A percentile compares a stretch with the other conserved stretches of the same genome.
Conservation (phyloP, 2,797 vertebrate species). For the Malurus leucopterus region DNA sequence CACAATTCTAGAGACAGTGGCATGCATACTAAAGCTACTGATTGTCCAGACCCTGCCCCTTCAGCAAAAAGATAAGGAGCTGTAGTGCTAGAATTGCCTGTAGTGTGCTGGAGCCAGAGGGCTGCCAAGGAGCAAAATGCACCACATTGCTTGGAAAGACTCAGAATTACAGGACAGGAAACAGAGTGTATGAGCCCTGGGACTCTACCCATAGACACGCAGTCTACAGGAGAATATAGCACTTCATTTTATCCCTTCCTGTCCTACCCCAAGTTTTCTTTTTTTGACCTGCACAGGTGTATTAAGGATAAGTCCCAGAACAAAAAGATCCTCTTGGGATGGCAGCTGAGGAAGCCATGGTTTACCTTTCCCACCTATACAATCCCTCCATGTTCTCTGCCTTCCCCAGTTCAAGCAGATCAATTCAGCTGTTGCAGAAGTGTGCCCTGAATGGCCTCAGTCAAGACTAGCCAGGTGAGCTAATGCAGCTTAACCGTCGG, state of each 20-base stretch:
- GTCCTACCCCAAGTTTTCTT: not conserved
- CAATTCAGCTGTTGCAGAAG: not conserved
- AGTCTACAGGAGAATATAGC: not conserved
- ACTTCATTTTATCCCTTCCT: not conserved
- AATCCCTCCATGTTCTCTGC: not conserved
- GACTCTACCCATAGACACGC: not conserved
- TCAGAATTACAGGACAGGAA: not conserved
- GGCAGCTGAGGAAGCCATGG: not conserved
- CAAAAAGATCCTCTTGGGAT: not conserved
- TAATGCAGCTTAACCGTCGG: not conserved
- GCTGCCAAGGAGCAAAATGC: not conserved
- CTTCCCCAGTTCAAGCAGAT: not conserved
- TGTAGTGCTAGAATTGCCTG: not conserved
- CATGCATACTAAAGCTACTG: constrained; percentile 15
- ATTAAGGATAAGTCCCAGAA: not conserved
- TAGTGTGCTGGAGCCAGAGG: not conserved
- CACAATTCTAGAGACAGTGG: not conserved
- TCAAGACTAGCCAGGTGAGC: not conserved
- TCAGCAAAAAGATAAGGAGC: not conserved
- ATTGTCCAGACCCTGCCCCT: not conserved
- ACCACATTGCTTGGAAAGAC: not conserved
- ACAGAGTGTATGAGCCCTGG: not conserved
- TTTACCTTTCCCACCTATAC: not conserved
- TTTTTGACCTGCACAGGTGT: not conserved
- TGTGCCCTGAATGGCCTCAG: not conserved